Conservation (phyloP, 2,888 invertebrate species). For the Beris morrisii region DNA sequence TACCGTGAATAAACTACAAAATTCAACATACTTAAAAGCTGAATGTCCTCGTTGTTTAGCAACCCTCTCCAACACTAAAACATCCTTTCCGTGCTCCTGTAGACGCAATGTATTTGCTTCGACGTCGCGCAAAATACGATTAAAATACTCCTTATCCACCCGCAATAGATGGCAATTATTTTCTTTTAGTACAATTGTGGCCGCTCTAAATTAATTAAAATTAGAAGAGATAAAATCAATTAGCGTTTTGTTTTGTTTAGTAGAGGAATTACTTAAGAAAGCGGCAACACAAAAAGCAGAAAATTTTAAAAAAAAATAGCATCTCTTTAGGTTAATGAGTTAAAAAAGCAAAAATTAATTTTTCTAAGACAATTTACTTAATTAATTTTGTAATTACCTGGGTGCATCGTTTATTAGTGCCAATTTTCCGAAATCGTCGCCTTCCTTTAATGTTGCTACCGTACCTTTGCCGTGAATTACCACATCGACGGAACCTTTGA, state of each 20-base stretch:
- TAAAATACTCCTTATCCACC: conserved; percentile 84
- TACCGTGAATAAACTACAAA: too few relatives aligned
- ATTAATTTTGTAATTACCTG: conserved; percentile 58
- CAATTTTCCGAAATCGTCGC: conserved; percentile 85
- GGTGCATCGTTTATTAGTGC: conserved; percentile 84
- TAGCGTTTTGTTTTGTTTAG: conserved; percentile 4
- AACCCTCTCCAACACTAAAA: conserved; percentile 76
- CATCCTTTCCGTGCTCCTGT: conserved; percentile 83
- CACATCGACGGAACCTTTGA: conserved; percentile 81
- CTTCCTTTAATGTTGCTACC: conserved; percentile 78
- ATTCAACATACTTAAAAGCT: conserved; percentile 64
- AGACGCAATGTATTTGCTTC: conserved; percentile 85
- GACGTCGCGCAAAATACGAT: conserved; percentile 77
- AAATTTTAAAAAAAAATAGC: too few relatives aligned
- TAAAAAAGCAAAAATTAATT: background rate
- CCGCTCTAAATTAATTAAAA: conserved; percentile 62
- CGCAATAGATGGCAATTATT: conserved; percentile 81
- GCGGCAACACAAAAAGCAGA: too few relatives aligned
- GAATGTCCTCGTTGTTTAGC: conserved; percentile 61
- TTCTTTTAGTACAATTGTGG: conserved; percentile 78
- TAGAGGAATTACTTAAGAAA: too few relatives aligned
- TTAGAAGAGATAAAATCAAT: conserved; percentile 13
- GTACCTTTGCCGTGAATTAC: conserved; percentile 83
- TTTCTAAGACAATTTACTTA: too few relatives aligned
- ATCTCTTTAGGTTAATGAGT: background rate